Conservation (phyloP, 2,113 vertebrate species). For the Amphiprion percula region DNA sequence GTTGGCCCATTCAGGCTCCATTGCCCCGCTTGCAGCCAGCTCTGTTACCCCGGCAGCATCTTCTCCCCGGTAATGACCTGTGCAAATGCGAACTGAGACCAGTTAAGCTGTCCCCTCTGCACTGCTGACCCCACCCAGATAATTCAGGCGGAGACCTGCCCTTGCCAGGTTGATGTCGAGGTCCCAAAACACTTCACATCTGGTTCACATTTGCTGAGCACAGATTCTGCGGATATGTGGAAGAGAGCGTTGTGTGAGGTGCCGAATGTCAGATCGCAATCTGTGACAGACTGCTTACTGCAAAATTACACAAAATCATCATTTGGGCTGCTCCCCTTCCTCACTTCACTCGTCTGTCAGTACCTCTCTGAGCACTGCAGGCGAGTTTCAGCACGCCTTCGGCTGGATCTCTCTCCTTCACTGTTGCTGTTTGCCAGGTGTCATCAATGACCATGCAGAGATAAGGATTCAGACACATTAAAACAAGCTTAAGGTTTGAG, state of each 20-base stretch:
- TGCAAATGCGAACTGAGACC: constrained; percentile 54
- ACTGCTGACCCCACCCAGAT: constrained; percentile 70
- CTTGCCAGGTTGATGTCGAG: constrained; percentile 69
- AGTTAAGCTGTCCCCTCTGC: constrained; percentile 54
- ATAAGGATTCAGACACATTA: constrained; percentile 4
- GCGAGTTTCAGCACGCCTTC: constrained; percentile 60
- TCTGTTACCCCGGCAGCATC: constrained; percentile 58
- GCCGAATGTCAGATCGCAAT: constrained; percentile 65
- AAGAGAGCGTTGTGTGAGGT: constrained; percentile 45
- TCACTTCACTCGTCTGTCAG: constrained; percentile 51
- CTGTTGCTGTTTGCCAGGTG: constrained; percentile 61
- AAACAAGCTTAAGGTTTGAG: not conserved
- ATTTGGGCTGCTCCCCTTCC: constrained; percentile 45
- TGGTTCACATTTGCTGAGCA: constrained; percentile 69
- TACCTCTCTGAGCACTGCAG: constrained; percentile 37
- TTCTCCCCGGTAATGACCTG: constrained; percentile 52
- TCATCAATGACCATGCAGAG: constrained; percentile 63
- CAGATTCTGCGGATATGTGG: constrained; percentile 46
- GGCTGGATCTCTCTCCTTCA: constrained; percentile 42
- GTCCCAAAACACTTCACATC: constrained; percentile 72
- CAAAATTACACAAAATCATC: constrained; percentile 64
- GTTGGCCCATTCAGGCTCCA: constrained; percentile 13
- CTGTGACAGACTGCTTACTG: constrained; percentile 57
- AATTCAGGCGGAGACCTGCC: constrained; percentile 53
- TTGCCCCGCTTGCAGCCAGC: not conserved